Percentiles rank a stretch among this genome's conserved stretches.
Conservation (phyloP, 2,113 vertebrate species). For the Merops nubicus region DNA sequence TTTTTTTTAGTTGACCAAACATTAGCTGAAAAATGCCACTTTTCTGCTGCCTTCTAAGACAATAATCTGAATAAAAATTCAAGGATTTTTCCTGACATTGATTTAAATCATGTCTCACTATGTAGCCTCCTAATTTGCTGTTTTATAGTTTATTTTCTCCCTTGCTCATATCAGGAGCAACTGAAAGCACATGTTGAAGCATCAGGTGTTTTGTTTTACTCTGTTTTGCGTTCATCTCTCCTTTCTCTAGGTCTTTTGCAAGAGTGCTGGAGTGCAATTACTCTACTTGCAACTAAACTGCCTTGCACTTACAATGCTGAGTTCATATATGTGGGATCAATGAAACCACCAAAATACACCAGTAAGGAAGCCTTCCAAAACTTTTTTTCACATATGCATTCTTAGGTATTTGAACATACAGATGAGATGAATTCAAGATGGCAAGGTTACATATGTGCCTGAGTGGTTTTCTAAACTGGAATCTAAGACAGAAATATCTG, state of each 20-base stretch:
- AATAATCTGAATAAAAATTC: background rate
- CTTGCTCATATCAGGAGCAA: background rate
- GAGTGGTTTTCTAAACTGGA: background rate
- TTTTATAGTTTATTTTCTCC: background rate
- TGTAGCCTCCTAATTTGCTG: background rate
- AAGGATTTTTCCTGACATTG: background rate
- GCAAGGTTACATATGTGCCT: background rate
- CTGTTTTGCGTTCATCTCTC: background rate
- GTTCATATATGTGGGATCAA: background rate
- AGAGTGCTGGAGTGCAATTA: background rate
- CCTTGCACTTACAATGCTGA: background rate
- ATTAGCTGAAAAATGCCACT: background rate
- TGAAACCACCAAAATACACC: background rate
- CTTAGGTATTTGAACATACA: background rate
- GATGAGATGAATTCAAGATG: background rate
- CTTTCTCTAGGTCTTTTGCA: background rate
- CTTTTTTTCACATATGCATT: background rate
- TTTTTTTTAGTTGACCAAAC: background rate
- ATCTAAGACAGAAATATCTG: background rate
- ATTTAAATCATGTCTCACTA: background rate
- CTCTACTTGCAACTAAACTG: background rate
- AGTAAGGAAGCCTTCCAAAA: background rate
- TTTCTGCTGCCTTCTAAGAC: background rate
- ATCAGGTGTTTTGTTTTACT: background rate
- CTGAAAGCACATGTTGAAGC: background rate